These are phyloP conservation scores for Lydus trimaculatus DNA, from an alignment of 2,888 invertebrate genomes.

Conservation along the genomic window DNA sequence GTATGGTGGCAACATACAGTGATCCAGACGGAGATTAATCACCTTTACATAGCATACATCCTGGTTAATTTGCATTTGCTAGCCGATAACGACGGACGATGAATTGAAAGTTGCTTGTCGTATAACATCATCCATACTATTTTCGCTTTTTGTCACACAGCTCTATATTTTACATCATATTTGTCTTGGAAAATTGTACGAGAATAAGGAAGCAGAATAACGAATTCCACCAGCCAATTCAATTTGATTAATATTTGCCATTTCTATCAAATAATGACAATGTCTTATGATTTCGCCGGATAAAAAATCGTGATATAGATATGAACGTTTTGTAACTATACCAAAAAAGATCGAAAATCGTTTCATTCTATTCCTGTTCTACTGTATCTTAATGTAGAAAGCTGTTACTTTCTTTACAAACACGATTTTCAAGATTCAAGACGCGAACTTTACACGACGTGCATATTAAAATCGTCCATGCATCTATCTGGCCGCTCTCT, in stretches of 20 bases:
- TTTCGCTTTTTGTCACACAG: slow-evolving; percentile 26
- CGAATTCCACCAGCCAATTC: background rate
- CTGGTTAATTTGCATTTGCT: slow-evolving; percentile 47
- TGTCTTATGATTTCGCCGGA: no score
- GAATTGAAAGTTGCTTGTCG: slow-evolving; percentile 42
- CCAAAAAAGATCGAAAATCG: slow-evolving; percentile 32
- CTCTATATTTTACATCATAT: slow-evolving; percentile 22
- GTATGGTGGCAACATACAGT: slow-evolving; percentile 41
- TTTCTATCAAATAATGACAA: background rate
- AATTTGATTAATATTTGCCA: background rate
- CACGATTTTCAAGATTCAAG: slow-evolving; percentile 42
- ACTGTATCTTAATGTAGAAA: slow-evolving; percentile 11
- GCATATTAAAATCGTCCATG: slow-evolving; percentile 51
- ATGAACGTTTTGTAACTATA: slow-evolving; percentile 43
- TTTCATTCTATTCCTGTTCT: slow-evolving; percentile 37
- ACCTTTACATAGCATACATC: slow-evolving; percentile 37
- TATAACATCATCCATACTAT: slow-evolving; percentile 35
- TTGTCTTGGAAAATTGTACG: slow-evolving; percentile 26
- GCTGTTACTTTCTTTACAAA: slow-evolving; percentile 39
- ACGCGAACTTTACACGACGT: slow-evolving; percentile 47
- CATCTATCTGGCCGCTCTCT: slow-evolving; percentile 39
- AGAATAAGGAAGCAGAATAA: slow-evolving; percentile 11
- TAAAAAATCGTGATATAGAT: slow-evolving; percentile 37
- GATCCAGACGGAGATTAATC: slow-evolving; percentile 47
- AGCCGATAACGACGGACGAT: slow-evolving; percentile 27